phyloP scores from a whole-genome alignment of 2,888 invertebrate genomes.

The Drosophila mimetica region DNA sequence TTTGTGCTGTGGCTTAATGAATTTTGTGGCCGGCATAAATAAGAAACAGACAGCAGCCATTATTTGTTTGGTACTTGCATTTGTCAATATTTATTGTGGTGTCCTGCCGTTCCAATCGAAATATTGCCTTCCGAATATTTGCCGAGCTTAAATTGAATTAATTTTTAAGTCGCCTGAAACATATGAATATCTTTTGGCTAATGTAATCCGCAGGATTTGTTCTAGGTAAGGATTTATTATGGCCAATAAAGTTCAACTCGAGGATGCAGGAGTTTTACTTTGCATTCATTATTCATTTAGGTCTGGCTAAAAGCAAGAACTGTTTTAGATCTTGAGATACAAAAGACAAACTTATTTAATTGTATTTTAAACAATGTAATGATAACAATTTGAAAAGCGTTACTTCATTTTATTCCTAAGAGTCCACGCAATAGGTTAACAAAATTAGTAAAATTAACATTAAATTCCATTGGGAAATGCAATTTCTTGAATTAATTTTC shows the following conservation, averaged over 20 bases:
- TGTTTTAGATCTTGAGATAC: no score
- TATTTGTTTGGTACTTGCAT: conserved; percentile 60
- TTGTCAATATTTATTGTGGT: conserved; percentile 66
- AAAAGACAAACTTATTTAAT: not conserved
- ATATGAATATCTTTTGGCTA: not conserved
- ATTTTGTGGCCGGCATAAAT: conserved; percentile 64
- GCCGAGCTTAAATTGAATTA: conserved; percentile 26
- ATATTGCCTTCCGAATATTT: conserved; percentile 14
- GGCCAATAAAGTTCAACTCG: not conserved
- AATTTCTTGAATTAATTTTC: not conserved
- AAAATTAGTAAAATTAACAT: no score
- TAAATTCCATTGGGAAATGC: not conserved
- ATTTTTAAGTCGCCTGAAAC: conserved; percentile 2
- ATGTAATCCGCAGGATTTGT: not conserved
- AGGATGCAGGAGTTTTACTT: no score
- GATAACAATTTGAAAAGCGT: no score
- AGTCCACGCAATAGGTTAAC: no score
- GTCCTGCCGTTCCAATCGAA: conserved; percentile 15
- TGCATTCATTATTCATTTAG: not conserved
- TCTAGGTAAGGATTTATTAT: not conserved
- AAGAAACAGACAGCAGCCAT: conserved; percentile 69
- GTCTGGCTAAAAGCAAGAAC: not conserved
- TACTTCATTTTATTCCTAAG: no score
- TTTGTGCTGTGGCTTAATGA: conserved; percentile 55
- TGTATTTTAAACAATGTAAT: not conserved